Evolutionary conservation across 2,888 invertebrate genomes (phyloP).

Genomic region (Macrophya annulata): DNA sequence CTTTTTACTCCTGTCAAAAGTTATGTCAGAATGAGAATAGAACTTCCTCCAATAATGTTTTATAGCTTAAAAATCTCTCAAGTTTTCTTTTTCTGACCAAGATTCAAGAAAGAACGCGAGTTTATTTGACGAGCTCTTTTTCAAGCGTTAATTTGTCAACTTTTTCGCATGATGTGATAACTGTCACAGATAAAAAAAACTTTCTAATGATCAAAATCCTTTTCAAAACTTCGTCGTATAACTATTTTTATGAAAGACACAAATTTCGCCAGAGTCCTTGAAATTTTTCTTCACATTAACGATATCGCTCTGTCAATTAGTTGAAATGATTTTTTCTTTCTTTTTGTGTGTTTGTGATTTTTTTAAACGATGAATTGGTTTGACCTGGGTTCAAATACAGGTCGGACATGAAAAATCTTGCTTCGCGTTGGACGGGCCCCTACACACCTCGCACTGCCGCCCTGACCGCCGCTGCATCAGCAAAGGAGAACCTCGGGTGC

Average conservation of each 20-base stretch:
- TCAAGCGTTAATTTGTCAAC: conserved; percentile 23
- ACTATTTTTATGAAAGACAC: not conserved
- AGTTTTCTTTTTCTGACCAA: not conserved
- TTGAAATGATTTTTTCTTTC: conserved; percentile 30
- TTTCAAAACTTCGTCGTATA: not conserved
- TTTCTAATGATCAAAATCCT: conserved; percentile 20
- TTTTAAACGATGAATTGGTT: not conserved
- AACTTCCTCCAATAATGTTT: not conserved
- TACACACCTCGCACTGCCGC: conserved; percentile 86
- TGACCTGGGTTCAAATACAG: conserved; percentile 75
- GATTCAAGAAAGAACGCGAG: not conserved
- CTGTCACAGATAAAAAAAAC: not conserved
- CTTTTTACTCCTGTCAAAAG: not conserved
- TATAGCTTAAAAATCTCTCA: not conserved
- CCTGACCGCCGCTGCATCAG: conserved; percentile 79
- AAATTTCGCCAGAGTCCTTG: not conserved
- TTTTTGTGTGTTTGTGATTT: conserved; percentile 19
- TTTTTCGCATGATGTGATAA: not conserved
- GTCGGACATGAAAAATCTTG: conserved; percentile 89
- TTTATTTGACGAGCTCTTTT: not conserved
- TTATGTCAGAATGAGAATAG: not conserved
- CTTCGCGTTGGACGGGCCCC: conserved; percentile 87
- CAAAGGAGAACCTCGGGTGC: conserved; percentile 69
- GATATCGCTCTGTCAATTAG: not conserved
- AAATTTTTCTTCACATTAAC: not conserved